These are phyloP conservation scores for Enteromius paludinosus DNA, from an alignment of 2,797 vertebrate genomes.

Conservation along the genomic window DNA sequence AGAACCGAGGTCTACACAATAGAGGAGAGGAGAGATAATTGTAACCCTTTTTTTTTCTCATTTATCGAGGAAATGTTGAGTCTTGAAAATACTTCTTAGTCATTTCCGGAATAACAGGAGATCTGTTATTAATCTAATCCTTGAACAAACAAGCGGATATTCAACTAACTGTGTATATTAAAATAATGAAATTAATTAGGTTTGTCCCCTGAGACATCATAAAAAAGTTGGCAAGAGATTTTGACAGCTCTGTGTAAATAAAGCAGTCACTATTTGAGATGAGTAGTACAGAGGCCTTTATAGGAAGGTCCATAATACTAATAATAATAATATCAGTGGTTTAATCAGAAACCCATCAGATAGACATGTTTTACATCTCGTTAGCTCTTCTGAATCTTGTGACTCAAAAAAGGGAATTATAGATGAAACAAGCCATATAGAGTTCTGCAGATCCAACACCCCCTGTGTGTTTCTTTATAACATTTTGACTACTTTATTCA, in stretches of 20 bases:
- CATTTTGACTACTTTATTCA: background rate
- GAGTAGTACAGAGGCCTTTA: background rate
- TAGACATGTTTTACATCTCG: background rate
- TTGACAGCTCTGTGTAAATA: constrained; percentile 33
- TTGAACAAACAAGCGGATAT: background rate
- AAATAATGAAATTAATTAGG: background rate
- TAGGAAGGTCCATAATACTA: background rate
- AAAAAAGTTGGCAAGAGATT: constrained; percentile 7
- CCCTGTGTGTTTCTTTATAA: background rate
- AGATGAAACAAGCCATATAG: background rate
- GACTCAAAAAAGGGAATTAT: background rate
- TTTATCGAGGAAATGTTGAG: background rate
- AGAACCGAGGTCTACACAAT: background rate
- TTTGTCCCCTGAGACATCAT: background rate
- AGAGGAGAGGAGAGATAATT: background rate
- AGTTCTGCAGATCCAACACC: background rate
- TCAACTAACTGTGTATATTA: background rate
- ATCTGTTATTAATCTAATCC: background rate
- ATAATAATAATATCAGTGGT: background rate
- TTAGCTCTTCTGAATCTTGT: background rate
- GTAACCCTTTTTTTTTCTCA: background rate
- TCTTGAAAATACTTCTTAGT: background rate
- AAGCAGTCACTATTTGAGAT: constrained; percentile 27
- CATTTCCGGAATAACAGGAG: background rate
- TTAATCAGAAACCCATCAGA: background rate